Evolutionary conservation across 2,888 invertebrate genomes (phyloP), one percentile per base, ranked within the genome.

Genomic region (Noctua fimbriata): DNA sequence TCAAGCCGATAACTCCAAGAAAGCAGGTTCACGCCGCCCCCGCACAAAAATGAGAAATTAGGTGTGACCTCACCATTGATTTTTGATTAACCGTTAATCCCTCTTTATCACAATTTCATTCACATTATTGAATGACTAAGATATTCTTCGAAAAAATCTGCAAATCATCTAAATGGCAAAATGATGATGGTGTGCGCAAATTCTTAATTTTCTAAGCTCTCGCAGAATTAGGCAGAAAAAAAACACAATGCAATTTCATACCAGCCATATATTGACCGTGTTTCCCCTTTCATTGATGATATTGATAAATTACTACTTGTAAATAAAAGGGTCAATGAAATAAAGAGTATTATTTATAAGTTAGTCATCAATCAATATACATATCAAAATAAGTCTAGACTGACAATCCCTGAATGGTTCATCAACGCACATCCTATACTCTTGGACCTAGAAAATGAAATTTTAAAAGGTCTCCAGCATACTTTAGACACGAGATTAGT

Each of bases 81-180:
- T 81, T 55, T 67, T 52, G 32, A 63, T 69, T n/a, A 76, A 87
- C 88, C 84, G 89, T 86, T 88, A 88, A 84, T 87, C 71, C 71
- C 18, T 49, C 44, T 73, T 73, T 79, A 81, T 77, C 76, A 72
- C 28, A 81, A 81, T 69, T 81, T 73, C 69, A 83, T 85, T 82
- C 71, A 71, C 77, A 76, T 81, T 78, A 83, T 66, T 60, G 55
- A 78, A 81, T 89, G 81, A 82, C 77, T 75, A 76, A 76, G 71
- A 16, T 41, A 76, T 49, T 58, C 49, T 55, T 16, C 60, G 21
- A 44, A 75, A 83, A 82, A 87, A 81, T 63, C 21, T 81, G 88
- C 89, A 52, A 81, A 79, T 86, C 84, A 87, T 84, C 78, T 76
- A 78, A 80, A 73, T 65, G 44, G 44, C 55, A 12, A 74, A 87